These are phyloP conservation scores for Tragelaphus eurycerus DNA, from an alignment of 2,797 vertebrate species.

Conservation along the genomic window DNA sequence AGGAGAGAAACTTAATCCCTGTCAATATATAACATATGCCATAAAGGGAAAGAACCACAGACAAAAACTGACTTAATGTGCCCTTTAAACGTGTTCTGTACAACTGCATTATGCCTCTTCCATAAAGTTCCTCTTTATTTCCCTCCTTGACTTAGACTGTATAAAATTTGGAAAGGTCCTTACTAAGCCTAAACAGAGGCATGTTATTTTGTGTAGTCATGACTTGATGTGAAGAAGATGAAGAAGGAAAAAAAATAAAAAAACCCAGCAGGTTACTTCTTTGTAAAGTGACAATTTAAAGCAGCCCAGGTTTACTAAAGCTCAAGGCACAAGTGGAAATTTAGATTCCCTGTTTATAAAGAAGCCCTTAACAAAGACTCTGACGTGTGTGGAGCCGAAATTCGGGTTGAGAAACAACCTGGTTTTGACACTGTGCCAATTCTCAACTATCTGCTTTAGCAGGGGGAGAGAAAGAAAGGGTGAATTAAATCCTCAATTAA, in stretches of 20 bases:
- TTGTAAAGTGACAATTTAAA: constrained; percentile 40
- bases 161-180: constrained; percentile 49
- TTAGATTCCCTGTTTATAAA: constrained; percentile 42
- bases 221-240: neutral
- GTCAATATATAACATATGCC: constrained; percentile 77
- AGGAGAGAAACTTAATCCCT: constrained; percentile 81
- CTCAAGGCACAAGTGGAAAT: constrained; percentile 30
- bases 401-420: constrained; percentile 18
- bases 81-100: constrained; percentile 30
- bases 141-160: constrained; percentile 1
- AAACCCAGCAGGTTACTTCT: neutral
- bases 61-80: constrained; percentile 64
- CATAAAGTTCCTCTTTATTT: constrained; percentile 31
- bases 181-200: neutral
- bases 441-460: constrained; percentile 39
- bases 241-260: neutral
- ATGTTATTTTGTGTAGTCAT: neutral
- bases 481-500: constrained; percentile 48
- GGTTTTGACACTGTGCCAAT: constrained; percentile 54
- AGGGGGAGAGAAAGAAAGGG: neutral
- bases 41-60: constrained; percentile 65
- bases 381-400: neutral
- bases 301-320: neutral
- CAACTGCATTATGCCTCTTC: constrained; percentile 32
- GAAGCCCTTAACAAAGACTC: constrained; percentile 31